Percentiles rank a stretch among this genome's conserved stretches.
These are phyloP conservation scores for Paracentrotus lividus DNA, from an alignment of 53 echinoderm and acorn worm genomes.

Conservation along the genomic window DNA sequence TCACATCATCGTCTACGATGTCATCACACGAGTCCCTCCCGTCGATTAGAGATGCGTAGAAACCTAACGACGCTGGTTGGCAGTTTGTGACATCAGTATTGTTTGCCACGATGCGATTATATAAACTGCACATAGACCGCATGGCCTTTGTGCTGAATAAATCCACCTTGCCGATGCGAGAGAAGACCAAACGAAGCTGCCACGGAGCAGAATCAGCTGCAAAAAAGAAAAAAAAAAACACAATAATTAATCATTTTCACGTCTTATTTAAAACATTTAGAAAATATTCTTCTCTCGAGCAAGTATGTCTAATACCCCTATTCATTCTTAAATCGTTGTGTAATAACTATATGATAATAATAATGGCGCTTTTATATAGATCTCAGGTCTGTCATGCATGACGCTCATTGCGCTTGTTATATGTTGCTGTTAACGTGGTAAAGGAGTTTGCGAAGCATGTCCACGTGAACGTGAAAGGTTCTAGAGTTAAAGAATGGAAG, in stretches of 20 bases:
- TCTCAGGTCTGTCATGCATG: too few species aligned
- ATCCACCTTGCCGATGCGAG: background rate
- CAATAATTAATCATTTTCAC: background rate
- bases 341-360: too few species aligned
- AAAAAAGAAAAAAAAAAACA: background rate
- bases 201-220: background rate
- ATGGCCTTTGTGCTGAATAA: constrained; percentile 23
- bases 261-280: too few species aligned
- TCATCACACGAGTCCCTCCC: constrained; percentile 76
- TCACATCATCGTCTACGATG: constrained; percentile 73
- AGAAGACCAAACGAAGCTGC: constrained; percentile 41
- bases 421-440: too few species aligned
- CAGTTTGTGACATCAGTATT: background rate
- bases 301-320: too few species aligned
- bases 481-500: too few species aligned
- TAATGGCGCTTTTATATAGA: too few species aligned
- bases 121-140: constrained; percentile 52
- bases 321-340: too few species aligned
- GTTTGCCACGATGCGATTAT: background rate
- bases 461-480: too few species aligned
- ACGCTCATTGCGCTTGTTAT: too few species aligned
- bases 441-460: too few species aligned
- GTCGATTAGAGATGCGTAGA: constrained; percentile 80
- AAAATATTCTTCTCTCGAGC: too few species aligned
- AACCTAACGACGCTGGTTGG: constrained; percentile 65